Conservation (phyloP, 2,113 vertebrate genomes). For the Rhinogobius similis region DNA sequence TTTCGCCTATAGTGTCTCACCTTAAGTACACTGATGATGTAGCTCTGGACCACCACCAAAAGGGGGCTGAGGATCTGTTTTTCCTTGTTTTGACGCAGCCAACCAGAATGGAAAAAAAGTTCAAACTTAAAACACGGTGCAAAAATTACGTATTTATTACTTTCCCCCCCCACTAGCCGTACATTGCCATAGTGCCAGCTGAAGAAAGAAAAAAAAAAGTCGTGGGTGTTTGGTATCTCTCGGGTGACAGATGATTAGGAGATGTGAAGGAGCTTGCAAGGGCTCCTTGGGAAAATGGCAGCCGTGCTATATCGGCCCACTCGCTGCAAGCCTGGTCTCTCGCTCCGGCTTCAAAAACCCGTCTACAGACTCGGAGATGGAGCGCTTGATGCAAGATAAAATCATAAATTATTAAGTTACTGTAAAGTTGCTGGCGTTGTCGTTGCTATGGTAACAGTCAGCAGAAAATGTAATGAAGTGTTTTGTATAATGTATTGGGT, state of each 20-base stretch:
- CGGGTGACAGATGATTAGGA: conserved; percentile 49
- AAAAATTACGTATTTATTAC: too few species aligned
- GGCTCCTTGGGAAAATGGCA: conserved; percentile 32
- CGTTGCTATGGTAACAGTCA: background rate
- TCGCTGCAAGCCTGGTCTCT: conserved; percentile 6
- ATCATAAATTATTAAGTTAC: conserved; percentile 1
- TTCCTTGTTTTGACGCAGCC: too few species aligned
- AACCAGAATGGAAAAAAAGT: too few species aligned
- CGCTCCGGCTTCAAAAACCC: conserved; percentile 9
- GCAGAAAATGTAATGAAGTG: background rate
- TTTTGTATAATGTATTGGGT: background rate
- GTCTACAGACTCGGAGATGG: background rate
- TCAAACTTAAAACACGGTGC: too few species aligned
- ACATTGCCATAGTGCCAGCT: background rate
- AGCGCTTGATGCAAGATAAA: background rate
- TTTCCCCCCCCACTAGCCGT: too few species aligned
- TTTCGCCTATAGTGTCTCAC: too few species aligned
- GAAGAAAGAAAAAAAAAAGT: background rate
- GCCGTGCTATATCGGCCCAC: conserved; percentile 37
- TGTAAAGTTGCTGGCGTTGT: background rate
- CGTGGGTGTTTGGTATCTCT: conserved; percentile 12
- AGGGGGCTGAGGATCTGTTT: too few species aligned
- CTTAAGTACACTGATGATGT: too few species aligned
- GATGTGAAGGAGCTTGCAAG: conserved; percentile 26
- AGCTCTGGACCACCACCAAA: too few species aligned